Base-by-base conservation (phyloP, 2,113 vertebrate genomes). In the Melospiza melodia region DNA sequence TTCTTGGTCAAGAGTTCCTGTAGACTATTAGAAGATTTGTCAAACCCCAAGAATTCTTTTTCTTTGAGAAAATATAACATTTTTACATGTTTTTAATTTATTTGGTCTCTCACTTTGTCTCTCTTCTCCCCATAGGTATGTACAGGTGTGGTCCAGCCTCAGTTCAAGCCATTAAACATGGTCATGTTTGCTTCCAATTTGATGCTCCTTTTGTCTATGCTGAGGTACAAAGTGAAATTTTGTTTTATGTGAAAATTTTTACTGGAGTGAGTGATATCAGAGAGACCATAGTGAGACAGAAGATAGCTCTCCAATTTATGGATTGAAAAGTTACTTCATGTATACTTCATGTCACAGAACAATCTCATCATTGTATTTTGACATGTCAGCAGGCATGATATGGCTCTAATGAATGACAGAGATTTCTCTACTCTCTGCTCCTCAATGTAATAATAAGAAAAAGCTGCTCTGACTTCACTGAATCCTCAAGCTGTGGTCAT, bases 131-230 rank as follows among this genome's bases (percentile, higher is more conserved):
- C 11, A 7, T 25, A 99, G 99, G 99, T 62, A 98, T 99, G 99
- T 99, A 99, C 96, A 98, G 99, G 67, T 99, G 99, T 89, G 99
- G 99, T 12, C 99, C 99, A 21, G 98, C 99, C 39, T 99, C 99
- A 3, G 98, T 99, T 72, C 97, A 98, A 83, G 99, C 99, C 80
- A 97, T 99, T 82, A 99, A 99, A 97, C 99, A 99, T 0, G 99
- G 99, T 20, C 98, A 99, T 0, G 98, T 99, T 68, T 99, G 98
- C 97, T 99, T 98, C 97, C 99, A 98, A 4, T 99, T 98, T 84
- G 99, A 99, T 68, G 98, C 99, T 12, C 97, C 99, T 54, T 99
- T 99, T 81, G 98, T 99, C 73, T 99, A 98, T 80, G 99, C 99
- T 33, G 99, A 99, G 99, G 99, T 99, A 97, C 87, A 57, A 54